phyloP scores from a whole-genome alignment of 2,113 vertebrate species.

The Mystacornis crossleyi region DNA sequence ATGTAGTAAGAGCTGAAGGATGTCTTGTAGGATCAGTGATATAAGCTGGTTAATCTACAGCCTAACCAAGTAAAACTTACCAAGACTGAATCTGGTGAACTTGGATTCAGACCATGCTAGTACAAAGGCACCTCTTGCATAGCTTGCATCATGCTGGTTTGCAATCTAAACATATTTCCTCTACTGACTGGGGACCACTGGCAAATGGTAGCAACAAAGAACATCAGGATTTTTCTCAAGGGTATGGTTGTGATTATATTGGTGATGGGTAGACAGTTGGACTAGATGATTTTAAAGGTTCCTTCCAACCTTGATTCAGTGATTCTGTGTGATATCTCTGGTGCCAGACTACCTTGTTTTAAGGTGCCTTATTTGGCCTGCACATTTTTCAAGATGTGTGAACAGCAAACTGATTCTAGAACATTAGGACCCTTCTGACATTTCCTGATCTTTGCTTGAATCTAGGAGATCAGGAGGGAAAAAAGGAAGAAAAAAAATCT shows the following conservation, averaged over 20 bases:
- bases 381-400: neutral
- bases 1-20: neutral
- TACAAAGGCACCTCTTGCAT: neutral
- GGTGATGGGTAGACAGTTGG: neutral
- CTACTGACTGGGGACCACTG: neutral
- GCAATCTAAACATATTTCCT: neutral
- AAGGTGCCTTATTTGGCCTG: neutral
- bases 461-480: accelerated
- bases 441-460: neutral
- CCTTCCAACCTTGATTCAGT: neutral
- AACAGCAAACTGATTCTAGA: neutral
- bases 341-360: neutral
- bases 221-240: neutral
- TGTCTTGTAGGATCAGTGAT: neutral
- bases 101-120: neutral
- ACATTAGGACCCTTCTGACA: neutral
- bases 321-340: neutral
- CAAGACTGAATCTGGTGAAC: neutral
- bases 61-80: neutral
- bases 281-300: neutral
- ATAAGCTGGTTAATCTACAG: neutral
- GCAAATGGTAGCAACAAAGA: neutral
- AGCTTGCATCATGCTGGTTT: neutral
- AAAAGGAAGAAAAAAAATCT: neutral
- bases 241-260: neutral